Base-by-base conservation (phyloP, 2,113 vertebrate genomes). In the Zapus hudsonius region DNA sequence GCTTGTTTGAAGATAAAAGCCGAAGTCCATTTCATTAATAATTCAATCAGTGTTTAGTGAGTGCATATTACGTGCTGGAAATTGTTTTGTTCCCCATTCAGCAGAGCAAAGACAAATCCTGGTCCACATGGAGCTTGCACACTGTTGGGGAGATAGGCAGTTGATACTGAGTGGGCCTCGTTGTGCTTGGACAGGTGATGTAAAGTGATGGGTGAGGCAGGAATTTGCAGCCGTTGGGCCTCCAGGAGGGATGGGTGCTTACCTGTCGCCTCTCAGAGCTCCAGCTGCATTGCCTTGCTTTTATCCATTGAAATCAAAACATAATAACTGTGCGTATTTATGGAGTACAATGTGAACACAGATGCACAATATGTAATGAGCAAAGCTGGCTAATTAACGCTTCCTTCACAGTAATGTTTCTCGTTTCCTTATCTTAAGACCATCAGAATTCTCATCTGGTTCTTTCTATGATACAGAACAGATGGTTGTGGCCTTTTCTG, bases 1-100 rank as follows among this genome's bases (percentile, higher is more conserved):
- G 61, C 40, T 89, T 63, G 4, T 69, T 93, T 57, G 73, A 57
- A 69, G 81, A 76, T 81, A 84, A 90, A 94, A 84, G 44, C 29
- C 81, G 36, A 90, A 47, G n/a, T 64, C 63, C 12, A 63, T 83
- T 27, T 90, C n/a, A 25, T 85, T 63, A 90, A 33, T 87, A 73
- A 93, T 81, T 84, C 69, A 63, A 0, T 87, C 73, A 5, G 31
- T 84, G 61, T 76, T 75, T 95, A 57, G 19, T 36, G 81, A 81
- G 81, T 80, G 5, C 57, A 5, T 59, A 12, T 84, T 57, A 33
- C 11, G 73, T n/a, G 25, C 80, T 36, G n/a, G 74, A 67, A 61
- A 63, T 85, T n/a, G 67, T 78, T 75, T 84, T 78, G 75, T 76
- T 44, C 31, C 76, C 78, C 17, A 33, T 5, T n/a, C 61, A 92